These are phyloP conservation scores for Epirrhoe alternata DNA, from an alignment of 2,888 invertebrate species.

Conservation along the genomic window DNA sequence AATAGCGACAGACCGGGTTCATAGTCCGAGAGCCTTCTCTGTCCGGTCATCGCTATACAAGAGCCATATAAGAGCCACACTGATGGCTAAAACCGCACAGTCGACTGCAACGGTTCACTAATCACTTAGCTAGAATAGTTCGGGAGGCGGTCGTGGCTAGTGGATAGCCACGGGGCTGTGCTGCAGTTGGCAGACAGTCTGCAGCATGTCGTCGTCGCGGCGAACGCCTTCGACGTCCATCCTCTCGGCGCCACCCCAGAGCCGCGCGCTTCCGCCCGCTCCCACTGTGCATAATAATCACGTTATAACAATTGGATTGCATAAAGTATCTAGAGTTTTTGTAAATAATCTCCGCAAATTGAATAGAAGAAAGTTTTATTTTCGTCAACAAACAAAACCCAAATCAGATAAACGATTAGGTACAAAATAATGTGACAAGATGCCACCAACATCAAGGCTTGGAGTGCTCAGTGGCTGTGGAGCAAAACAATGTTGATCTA, in stretches of 20 bases:
- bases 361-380: no score
- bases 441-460: no score
- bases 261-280: conserved; percentile 62
- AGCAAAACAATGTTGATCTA: no score
- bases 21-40: not conserved
- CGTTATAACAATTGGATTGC: conserved; percentile 18
- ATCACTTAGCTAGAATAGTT: conserved; percentile 31
- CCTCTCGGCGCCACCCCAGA: conserved; percentile 88
- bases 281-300: conserved; percentile 37
- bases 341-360: not conserved
- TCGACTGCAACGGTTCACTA: not conserved
- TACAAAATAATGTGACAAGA: no score
- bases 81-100: not conserved
- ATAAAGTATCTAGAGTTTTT: conserved; percentile 16
- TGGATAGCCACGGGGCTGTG: conserved; percentile 97
- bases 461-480: no score
- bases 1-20: not conserved
- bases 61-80: no score
- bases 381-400: no score
- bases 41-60: not conserved
- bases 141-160: conserved; percentile 55
- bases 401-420: no score
- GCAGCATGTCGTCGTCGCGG: conserved; percentile 88
- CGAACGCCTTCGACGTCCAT: conserved; percentile 85
- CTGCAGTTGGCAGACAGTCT: conserved; percentile 91